Conservation (phyloP, 2,888 invertebrate species). For the Eupithecia pulchellata region DNA sequence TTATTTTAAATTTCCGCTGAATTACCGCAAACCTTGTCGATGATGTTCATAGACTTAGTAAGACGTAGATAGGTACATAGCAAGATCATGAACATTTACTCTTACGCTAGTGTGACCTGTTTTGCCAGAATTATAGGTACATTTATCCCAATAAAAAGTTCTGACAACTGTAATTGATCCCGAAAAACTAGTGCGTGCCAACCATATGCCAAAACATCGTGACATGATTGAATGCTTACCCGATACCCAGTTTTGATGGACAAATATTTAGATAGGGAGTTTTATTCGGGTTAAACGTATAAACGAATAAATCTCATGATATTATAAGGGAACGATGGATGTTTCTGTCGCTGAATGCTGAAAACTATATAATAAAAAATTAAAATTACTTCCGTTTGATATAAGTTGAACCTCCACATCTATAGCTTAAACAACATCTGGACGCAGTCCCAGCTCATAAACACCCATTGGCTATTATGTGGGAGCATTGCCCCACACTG, state of each 20-base stretch:
- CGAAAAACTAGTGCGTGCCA: constrained; percentile 44
- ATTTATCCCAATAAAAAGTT: constrained; percentile 50
- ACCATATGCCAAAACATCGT: constrained; percentile 32
- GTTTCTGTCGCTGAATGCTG: not conserved
- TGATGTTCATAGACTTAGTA: not conserved
- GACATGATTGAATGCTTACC: constrained; percentile 38
- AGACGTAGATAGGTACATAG: too few relatives aligned
- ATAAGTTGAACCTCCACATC: too few relatives aligned
- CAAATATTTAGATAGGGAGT: constrained; percentile 26
- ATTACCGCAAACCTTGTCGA: not conserved
- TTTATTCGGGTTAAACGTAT: constrained; percentile 22
- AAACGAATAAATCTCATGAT: constrained; percentile 13
- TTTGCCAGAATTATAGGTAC: not conserved
- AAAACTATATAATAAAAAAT: too few relatives aligned
- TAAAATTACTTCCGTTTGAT: too few relatives aligned
- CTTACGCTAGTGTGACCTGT: not conserved
- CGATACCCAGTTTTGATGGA: constrained; percentile 26
- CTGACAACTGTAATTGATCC: constrained; percentile 52
- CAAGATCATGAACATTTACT: not conserved
- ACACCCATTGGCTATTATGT: not conserved
- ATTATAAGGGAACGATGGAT: not conserved
- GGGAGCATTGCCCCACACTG: not conserved
- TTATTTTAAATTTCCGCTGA: not conserved
- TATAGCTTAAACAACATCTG: too few relatives aligned
- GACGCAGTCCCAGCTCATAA: not conserved